A percentile compares a stretch with the other conserved stretches of the same genome.
Evolutionary conservation across 2,113 vertebrate species (phyloP).

Genomic region (Chrysochloris asiatica): DNA sequence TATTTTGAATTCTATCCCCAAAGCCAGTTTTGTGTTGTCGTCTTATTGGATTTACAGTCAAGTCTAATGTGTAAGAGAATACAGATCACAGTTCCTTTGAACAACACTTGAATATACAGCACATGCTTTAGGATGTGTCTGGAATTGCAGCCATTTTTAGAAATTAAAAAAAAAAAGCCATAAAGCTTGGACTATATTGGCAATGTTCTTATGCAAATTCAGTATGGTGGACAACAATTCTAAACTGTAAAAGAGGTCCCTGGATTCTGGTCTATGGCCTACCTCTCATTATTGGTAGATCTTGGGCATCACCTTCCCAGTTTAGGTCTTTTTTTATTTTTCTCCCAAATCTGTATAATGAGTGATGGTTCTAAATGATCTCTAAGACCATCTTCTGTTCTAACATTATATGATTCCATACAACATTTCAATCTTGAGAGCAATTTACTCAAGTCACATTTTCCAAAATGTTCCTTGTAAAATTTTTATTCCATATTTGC

Average conservation of each 20-base stretch:
- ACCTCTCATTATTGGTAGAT: neutral
- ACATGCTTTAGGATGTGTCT: neutral
- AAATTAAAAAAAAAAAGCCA: neutral
- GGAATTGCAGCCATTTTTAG: neutral
- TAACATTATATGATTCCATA: neutral
- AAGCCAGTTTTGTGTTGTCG: neutral
- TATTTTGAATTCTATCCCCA: slow-evolving; percentile 22
- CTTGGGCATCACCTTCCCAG: neutral
- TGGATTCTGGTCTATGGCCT: neutral
- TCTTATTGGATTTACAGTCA: slow-evolving; percentile 4
- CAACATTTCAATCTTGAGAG: slow-evolving; percentile 46
- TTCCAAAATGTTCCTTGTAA: slow-evolving; percentile 42
- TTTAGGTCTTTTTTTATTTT: neutral
- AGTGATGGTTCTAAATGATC: neutral
- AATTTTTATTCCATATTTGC: neutral
- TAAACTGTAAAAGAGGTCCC: neutral
- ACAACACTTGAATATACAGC: neutral
- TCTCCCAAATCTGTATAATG: neutral
- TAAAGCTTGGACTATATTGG: neutral
- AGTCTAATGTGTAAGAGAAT: neutral
- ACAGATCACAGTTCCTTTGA: neutral
- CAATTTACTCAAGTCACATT: slow-evolving; percentile 17
- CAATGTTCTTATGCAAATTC: neutral
- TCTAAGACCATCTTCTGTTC: neutral
- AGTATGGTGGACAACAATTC: rapidly evolving